Percentiles rank a stretch among this genome's conserved stretches.
These are phyloP conservation scores for Lacerta agilis DNA, from an alignment of 2,797 vertebrate species.

Conservation along the genomic window DNA sequence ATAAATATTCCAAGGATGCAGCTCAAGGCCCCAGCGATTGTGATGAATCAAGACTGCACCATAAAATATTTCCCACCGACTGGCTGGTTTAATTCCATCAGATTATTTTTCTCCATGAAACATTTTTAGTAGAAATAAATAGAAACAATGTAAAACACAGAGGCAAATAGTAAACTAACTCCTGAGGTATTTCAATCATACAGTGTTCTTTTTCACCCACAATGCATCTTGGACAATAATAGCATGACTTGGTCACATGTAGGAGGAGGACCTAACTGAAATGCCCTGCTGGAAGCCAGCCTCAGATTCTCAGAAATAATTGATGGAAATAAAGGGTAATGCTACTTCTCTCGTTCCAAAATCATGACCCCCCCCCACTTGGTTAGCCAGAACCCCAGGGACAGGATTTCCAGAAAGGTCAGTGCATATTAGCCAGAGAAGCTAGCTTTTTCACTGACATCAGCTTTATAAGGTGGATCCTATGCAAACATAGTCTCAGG, in stretches of 20 bases:
- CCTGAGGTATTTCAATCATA: slow-evolving; percentile 80
- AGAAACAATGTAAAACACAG: slow-evolving; percentile 64
- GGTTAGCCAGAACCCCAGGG: neutral
- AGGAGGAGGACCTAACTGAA: slow-evolving; percentile 39
- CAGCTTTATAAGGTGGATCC: neutral
- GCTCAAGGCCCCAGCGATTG: neutral
- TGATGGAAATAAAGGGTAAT: slow-evolving; percentile 61
- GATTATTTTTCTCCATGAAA: slow-evolving; percentile 30
- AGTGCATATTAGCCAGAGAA: slow-evolving; percentile 34
- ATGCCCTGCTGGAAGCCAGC: slow-evolving; percentile 54
- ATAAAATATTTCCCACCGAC: neutral
- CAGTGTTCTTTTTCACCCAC: slow-evolving; percentile 59
- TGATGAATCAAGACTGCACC: slow-evolving; percentile 3
- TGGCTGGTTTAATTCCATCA: slow-evolving; percentile 1
- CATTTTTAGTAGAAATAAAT: slow-evolving; percentile 72
- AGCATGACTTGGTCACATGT: slow-evolving; percentile 33
- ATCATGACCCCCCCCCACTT: slow-evolving; percentile 24
- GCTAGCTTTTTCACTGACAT: slow-evolving; percentile 46
- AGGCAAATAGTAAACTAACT: slow-evolving; percentile 71
- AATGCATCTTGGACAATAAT: slow-evolving; percentile 48
- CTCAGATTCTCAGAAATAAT: slow-evolving; percentile 40
- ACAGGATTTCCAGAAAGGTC: slow-evolving; percentile 16
- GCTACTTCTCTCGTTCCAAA: slow-evolving; percentile 47
- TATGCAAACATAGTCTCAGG: slow-evolving; percentile 20
- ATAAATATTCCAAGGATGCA: slow-evolving; percentile 1